Conservation (phyloP, 2,797 vertebrate genomes). For the Carapus acus region DNA sequence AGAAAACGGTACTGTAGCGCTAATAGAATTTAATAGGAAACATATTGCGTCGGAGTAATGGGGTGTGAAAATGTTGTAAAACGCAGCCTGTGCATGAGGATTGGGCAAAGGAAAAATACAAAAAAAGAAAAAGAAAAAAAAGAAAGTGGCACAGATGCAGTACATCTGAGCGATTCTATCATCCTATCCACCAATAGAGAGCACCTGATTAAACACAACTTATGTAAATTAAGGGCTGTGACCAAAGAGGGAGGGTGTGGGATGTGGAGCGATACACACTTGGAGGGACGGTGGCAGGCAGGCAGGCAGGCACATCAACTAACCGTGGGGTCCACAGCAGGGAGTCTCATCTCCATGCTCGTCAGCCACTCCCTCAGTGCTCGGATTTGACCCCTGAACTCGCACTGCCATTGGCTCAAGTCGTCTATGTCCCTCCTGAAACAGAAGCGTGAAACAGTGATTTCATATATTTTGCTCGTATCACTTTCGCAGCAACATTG, state of each 20-base stretch:
- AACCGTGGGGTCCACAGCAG: slow-evolving; percentile 65
- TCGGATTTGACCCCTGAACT: slow-evolving; percentile 76
- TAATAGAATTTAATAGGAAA: not conserved
- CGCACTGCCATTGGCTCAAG: slow-evolving; percentile 66
- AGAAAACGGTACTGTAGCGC: not conserved
- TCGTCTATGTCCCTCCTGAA: slow-evolving; percentile 57
- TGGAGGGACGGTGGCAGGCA: not conserved
- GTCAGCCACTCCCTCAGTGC: slow-evolving; percentile 79
- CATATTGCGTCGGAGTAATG: not conserved
- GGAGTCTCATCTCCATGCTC: slow-evolving; percentile 76
- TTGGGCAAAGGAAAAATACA: too few relatives aligned
- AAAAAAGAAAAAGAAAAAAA: too few relatives aligned
- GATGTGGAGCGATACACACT: not conserved
- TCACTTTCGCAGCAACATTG: not conserved
- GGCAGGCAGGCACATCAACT: slow-evolving; percentile 28
- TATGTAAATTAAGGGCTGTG: too few relatives aligned
- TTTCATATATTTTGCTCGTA: not conserved
- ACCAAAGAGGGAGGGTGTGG: not conserved
- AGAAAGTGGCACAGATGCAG: too few relatives aligned
- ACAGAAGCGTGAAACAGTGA: slow-evolving; percentile 8
- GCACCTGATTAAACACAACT: too few relatives aligned
- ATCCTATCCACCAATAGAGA: too few relatives aligned
- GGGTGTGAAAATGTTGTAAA: not conserved
- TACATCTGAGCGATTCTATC: too few relatives aligned
- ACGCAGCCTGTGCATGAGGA: not conserved